A percentile compares a stretch with the other conserved stretches of the same genome.
Evolutionary conservation across 2,113 vertebrate species (phyloP).

Genomic region (Siniperca chuatsi): DNA sequence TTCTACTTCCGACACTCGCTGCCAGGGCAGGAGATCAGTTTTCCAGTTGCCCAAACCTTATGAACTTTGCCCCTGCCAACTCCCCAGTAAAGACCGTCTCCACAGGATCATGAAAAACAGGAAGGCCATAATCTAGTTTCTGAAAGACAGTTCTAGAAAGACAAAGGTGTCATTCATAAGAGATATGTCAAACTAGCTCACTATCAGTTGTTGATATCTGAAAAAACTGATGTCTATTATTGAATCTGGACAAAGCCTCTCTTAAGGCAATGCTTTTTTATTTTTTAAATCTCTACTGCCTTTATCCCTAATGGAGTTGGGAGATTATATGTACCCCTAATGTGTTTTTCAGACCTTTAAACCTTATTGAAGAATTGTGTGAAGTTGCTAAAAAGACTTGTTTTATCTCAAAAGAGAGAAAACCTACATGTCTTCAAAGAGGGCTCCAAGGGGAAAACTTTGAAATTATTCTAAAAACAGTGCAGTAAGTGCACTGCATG

Average conservation of each 20-base stretch:
- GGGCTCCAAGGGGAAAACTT: not conserved
- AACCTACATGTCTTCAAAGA: not conserved
- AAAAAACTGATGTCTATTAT: not conserved
- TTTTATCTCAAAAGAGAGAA: not conserved
- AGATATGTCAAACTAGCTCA: not conserved
- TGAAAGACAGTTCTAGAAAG: not conserved
- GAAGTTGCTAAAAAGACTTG: not conserved
- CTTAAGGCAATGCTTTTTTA: not conserved
- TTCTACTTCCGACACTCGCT: constrained; percentile 61
- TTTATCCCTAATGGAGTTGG: constrained; percentile 13
- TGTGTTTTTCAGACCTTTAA: not conserved
- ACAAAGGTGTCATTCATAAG: not conserved
- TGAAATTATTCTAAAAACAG: not conserved
- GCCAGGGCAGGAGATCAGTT: constrained; percentile 45
- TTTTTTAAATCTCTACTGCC: not conserved
- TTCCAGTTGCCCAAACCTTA: constrained; percentile 49
- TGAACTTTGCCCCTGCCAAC: constrained; percentile 58
- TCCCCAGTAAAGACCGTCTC: constrained; percentile 9
- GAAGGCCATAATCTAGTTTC: not conserved
- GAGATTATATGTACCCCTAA: not conserved
- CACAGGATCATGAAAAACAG: not conserved
- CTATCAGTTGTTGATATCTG: not conserved
- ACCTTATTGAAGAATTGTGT: not conserved
- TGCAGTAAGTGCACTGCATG: not conserved
- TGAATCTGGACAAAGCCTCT: not conserved